phyloP scores from a whole-genome alignment of 2,797 vertebrate species.

The Tympanoctomys barrerae region DNA sequence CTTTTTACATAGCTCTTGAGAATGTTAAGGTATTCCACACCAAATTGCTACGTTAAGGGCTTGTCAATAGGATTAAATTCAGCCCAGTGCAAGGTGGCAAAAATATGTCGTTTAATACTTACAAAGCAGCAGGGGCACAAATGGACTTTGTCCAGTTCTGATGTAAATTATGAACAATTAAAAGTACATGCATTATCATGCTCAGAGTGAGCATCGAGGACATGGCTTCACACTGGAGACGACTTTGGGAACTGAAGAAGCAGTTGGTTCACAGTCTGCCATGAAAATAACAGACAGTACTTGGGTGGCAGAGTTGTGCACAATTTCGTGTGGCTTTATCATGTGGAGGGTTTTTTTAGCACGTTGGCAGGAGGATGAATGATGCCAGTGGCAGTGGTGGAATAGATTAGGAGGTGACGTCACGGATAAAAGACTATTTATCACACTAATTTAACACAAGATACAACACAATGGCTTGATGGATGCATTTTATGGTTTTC shows the following conservation, averaged over 20 bases:
- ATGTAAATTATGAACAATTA: conserved; percentile 87
- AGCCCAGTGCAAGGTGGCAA: conserved; percentile 88
- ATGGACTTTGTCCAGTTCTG: conserved; percentile 85
- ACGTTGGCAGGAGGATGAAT: conserved; percentile 84
- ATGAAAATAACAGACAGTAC: conserved; percentile 86
- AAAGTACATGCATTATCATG: conserved; percentile 87
- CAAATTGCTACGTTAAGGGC: conserved; percentile 85
- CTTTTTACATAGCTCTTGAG: conserved; percentile 86
- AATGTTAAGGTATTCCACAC: conserved; percentile 83
- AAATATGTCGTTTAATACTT: conserved; percentile 85
- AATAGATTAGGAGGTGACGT: conserved; percentile 90
- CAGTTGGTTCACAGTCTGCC: conserved; percentile 87
- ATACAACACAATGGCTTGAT: conserved; percentile 89
- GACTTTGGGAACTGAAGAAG: conserved; percentile 85
- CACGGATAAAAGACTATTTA: conserved; percentile 89
- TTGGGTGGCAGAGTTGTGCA: conserved; percentile 79
- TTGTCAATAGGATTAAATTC: conserved; percentile 87
- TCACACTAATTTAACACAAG: conserved; percentile 90
- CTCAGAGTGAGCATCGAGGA: conserved; percentile 85
- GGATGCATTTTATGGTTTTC: conserved; percentile 90
- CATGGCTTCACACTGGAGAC: conserved; percentile 85
- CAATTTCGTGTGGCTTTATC: conserved; percentile 80
- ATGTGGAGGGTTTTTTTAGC: conserved; percentile 83
- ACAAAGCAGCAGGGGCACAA: conserved; percentile 86
- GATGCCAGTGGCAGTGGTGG: conserved; percentile 86